Base-by-base conservation (phyloP, 2,797 vertebrate species). In the Amblyopsis hoosieri region DNA sequence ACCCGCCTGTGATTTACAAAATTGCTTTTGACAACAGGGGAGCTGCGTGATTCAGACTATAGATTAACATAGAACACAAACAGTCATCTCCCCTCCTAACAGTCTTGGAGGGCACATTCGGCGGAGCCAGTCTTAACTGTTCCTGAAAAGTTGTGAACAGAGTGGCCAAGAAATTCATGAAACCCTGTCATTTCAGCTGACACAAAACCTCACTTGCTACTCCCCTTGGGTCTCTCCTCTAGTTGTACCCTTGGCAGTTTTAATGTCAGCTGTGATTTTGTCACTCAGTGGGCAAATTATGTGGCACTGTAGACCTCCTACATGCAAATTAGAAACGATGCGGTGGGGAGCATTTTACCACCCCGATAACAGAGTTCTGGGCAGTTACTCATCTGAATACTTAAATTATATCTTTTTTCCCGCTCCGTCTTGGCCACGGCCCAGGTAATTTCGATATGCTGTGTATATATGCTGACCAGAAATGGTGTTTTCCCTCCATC, bases 241-340 rank as follows among this genome's bases (percentile, higher is more conserved):
- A 76, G 82, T 82, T 69, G 82, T 84, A 85, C 83, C 87, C 88
- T 87, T 85, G 87, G 89, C 86, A 76, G 82, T 85, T 64, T 67
- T 45, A 67, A 82, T 73, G 85, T 91, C 89, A 90, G 82, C 79
- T 87, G 81, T 85, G 80, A 88, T 91, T 91, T 89, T 89, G 89
- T 90, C 90, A 90, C 83, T 85, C 81, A 79, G 71, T 78, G 67
- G 83, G 79, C 51, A 6, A 84, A 69, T 65, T 64, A 71, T 62
- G 69, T 67, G 68, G 71, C 57, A 66, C 68, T 14, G 63, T 62
- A 69, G 66, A 73, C 71, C 65, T 79, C 67, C 67, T 72, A 68
- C 77, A 74, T 79, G 69, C 73, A 80, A 79, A 85, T 79, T 54
- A 54, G 78, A 82, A 74, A 68, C 47, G 54, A 64, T 62, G 71